Conservation (phyloP, 2,113 vertebrate species). For the Ciconia maguari region DNA sequence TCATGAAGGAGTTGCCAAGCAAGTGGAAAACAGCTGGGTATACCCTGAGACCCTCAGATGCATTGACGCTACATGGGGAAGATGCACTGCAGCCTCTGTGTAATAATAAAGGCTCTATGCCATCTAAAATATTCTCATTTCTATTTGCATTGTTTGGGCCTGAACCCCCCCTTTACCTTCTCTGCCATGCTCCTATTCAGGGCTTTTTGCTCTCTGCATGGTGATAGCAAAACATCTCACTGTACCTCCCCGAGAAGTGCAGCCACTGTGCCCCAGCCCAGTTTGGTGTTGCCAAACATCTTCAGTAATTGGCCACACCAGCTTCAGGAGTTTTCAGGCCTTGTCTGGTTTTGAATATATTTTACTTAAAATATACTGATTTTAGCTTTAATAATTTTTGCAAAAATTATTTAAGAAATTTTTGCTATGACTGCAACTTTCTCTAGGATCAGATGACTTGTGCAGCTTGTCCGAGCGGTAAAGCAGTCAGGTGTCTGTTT, state of each 20-base stretch:
- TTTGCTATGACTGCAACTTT: background rate
- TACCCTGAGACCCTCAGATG: background rate
- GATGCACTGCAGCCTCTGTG: background rate
- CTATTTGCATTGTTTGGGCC: background rate
- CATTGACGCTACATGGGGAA: fast-evolving
- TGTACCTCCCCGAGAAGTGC: fast-evolving
- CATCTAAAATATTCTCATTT: background rate
- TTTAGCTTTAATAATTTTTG: background rate
- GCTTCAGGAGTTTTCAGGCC: background rate
- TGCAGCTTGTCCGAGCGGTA: background rate
- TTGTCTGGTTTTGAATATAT: background rate
- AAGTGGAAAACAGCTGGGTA: background rate
- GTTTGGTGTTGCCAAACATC: background rate
- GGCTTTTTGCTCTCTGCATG: background rate
- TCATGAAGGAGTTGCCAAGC: background rate
- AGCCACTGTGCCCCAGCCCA: background rate
- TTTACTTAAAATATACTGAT: background rate
- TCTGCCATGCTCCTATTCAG: background rate
- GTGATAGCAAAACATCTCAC: background rate
- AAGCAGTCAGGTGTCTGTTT: background rate
- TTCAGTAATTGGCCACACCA: background rate
- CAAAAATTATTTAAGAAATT: background rate
- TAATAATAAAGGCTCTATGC: background rate
- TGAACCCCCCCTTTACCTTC: background rate
- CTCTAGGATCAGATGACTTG: background rate